A percentile compares a stretch with the other conserved stretches of the same genome.
Conservation (phyloP, 2,113 vertebrate genomes). For the Rhinoderma darwinii region DNA sequence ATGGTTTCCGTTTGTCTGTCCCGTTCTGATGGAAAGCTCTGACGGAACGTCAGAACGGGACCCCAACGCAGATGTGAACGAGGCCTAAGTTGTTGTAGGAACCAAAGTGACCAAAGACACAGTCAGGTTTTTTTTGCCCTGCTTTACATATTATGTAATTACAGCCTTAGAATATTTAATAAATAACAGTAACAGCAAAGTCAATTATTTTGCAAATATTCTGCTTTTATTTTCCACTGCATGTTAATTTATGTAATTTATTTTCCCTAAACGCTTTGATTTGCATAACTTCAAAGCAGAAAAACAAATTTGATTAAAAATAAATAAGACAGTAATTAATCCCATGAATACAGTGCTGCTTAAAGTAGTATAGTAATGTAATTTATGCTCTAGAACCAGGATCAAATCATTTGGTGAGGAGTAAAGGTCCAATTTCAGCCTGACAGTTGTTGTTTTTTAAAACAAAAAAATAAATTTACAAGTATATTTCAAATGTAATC, state of each 20-base stretch:
- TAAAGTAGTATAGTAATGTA: background rate
- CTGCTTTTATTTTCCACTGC: conserved; percentile 5
- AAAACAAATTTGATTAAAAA: background rate
- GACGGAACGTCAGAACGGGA: too few species aligned
- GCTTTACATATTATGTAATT: background rate
- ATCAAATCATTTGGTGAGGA: background rate
- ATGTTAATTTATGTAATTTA: background rate
- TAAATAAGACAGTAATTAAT: conserved; percentile 3
- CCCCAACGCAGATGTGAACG: too few species aligned
- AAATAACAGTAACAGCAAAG: background rate
- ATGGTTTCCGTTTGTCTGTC: too few species aligned
- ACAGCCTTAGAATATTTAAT: background rate
- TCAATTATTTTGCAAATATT: conserved; percentile 13
- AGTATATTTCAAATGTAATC: background rate
- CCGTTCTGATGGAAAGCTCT: too few species aligned
- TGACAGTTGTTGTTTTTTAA: background rate
- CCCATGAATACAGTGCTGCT: background rate
- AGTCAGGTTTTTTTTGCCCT: background rate
- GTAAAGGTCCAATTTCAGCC: background rate
- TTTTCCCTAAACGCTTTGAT: conserved; percentile 27
- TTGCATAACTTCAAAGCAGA: conserved; percentile 21
- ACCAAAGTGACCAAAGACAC: conserved; percentile 1
- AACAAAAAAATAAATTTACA: background rate
- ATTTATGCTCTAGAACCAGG: background rate
- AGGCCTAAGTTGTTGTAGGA: background rate